Conservation (phyloP, 2,113 vertebrate species). For the Chaetops frenatus region DNA sequence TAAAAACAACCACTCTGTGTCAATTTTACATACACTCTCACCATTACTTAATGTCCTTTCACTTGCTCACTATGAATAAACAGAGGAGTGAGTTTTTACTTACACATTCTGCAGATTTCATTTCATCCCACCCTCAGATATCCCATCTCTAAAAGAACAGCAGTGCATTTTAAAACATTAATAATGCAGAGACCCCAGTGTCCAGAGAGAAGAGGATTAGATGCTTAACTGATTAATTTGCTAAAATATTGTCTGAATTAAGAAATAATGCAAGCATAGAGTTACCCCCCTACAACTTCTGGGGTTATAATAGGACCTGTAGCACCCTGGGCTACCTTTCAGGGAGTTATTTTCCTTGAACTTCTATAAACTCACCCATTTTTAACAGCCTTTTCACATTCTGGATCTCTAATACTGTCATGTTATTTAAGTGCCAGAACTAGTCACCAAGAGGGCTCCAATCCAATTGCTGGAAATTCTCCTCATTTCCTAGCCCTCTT, state of each 20-base stretch:
- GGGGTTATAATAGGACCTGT: background rate
- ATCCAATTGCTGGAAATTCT: slow-evolving; percentile 58
- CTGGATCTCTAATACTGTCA: background rate
- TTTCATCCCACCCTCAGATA: background rate
- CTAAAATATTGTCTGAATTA: background rate
- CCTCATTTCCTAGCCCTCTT: background rate
- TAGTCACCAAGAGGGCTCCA: slow-evolving; percentile 54
- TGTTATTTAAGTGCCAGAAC: slow-evolving; percentile 1
- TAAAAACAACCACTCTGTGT: background rate
- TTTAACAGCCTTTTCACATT: background rate
- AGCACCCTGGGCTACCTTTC: background rate
- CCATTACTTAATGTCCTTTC: background rate
- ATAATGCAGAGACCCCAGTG: background rate
- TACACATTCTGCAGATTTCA: background rate
- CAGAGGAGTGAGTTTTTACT: background rate
- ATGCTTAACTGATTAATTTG: background rate
- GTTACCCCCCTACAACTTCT: background rate
- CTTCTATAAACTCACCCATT: background rate
- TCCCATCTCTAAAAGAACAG: background rate
- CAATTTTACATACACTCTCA: background rate
- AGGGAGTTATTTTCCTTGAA: background rate
- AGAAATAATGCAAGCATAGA: background rate
- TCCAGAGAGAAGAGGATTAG: background rate
- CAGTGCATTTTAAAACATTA: background rate
- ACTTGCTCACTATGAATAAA: background rate